A percentile compares a stretch with the other conserved stretches of the same genome.
phyloP scores from a whole-genome alignment of 1,140 invertebrate species.

The Scaptodrosophila lebanonensis region DNA sequence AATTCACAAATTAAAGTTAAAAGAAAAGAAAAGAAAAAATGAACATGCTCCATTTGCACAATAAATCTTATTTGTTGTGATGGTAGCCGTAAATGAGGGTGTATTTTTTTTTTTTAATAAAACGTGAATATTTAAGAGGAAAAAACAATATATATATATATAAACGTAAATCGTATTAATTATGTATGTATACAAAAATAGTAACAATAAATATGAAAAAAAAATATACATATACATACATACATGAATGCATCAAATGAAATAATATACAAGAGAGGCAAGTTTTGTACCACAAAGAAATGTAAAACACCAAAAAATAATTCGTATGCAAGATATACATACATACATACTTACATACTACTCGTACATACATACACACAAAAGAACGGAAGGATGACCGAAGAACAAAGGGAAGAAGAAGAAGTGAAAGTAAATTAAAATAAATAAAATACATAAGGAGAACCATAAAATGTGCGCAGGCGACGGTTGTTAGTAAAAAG shows the following conservation, averaged over 20 bases:
- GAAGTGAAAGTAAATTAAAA: slow-evolving; percentile 8
- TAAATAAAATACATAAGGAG: background rate
- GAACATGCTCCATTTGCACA: slow-evolving; percentile 7
- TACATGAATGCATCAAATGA: background rate
- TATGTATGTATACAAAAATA: slow-evolving; percentile 9
- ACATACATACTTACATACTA: too few relatives aligned
- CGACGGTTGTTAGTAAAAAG: slow-evolving; percentile 53
- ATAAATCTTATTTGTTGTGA: slow-evolving; percentile 48
- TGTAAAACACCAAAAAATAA: slow-evolving; percentile 57
- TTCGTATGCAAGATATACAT: background rate
- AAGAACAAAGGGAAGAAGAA: slow-evolving; percentile 18
- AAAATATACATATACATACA: slow-evolving; percentile 4
- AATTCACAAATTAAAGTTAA: too few relatives aligned
- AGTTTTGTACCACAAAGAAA: slow-evolving; percentile 59
- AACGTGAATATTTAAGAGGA: slow-evolving; percentile 25
- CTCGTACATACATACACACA: too few relatives aligned
- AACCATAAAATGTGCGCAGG: slow-evolving; percentile 49
- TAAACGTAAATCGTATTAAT: slow-evolving; percentile 32
- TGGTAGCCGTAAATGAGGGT: slow-evolving; percentile 48
- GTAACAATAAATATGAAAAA: slow-evolving; percentile 7
- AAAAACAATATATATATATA: slow-evolving; percentile 31
- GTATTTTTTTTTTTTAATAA: slow-evolving; percentile 53
- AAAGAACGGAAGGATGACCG: background rate
- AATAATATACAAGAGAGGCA: slow-evolving; percentile 11
- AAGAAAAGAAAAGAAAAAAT: too few relatives aligned